Conservation (phyloP, 2,797 vertebrate species). For the Sebastes steindachneri region DNA sequence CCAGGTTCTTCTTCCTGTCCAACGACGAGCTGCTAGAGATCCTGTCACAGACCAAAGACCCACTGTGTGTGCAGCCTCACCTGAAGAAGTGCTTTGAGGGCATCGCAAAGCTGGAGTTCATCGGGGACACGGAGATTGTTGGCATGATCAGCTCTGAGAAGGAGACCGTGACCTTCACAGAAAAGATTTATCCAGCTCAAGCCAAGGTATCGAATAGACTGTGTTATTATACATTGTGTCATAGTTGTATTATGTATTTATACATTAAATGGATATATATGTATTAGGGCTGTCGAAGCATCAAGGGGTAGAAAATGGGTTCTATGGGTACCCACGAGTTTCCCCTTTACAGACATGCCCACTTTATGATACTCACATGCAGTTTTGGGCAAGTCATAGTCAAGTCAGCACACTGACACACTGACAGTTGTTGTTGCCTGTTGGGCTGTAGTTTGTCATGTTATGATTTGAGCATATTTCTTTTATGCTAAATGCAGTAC, state of each 20-base stretch:
- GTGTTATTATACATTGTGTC: background rate
- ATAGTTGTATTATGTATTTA: background rate
- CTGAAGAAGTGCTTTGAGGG: conserved; percentile 97
- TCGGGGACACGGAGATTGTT: conserved; percentile 82
- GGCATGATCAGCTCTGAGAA: conserved; percentile 95
- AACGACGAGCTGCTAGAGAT: conserved; percentile 96
- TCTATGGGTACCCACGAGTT: too few relatives aligned
- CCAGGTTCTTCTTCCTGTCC: conserved; percentile 94
- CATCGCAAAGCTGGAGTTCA: conserved; percentile 91
- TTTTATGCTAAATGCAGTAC: too few relatives aligned
- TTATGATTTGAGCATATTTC: too few relatives aligned
- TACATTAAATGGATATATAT: background rate
- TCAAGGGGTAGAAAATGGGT: too few relatives aligned
- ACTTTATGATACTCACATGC: too few relatives aligned
- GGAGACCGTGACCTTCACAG: conserved; percentile 87
- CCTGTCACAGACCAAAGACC: conserved; percentile 95
- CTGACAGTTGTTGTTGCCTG: too few relatives aligned
- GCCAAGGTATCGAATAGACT: conserved; percentile 83
- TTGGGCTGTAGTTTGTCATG: too few relatives aligned
- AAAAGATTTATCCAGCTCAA: conserved; percentile 85
- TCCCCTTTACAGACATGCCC: too few relatives aligned
- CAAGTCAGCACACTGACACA: too few relatives aligned
- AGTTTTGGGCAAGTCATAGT: too few relatives aligned
- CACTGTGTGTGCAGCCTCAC: conserved; percentile 92
- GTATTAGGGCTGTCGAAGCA: background rate